Base-by-base conservation (phyloP, 2,113 vertebrate species). In the Etheostoma spectabile region DNA sequence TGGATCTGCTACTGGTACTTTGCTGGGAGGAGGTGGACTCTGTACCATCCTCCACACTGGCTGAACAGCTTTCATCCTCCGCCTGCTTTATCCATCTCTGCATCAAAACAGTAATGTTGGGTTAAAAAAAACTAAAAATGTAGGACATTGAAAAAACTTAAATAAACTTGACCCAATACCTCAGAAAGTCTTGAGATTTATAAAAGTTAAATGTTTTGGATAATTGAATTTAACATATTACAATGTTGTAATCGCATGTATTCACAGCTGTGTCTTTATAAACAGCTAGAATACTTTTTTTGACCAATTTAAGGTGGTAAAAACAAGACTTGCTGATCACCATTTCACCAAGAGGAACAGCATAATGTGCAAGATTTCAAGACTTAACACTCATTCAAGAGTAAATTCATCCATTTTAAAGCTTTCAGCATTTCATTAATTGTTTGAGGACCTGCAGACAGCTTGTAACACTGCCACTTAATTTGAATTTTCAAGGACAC, bases 21-120 rank as follows among this genome's bases (percentile, higher is more conserved):
- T 98, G 97, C 95, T 98, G 97, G 90, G 98, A 96, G 77, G 97
- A 97, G 42, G 96, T 96, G 67, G 96, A 94, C 81, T 95, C 96
- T 76, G 94, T 93, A 92, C 93, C 97, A 84, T 93, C 95, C 94
- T 48, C 95, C 56, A 93, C 79, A 55, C 89, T 94, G 69, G 83
- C 90, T 65, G 96, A 94, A 82, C 96, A 96, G 79, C 96, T 97
- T 90, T 99, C 98, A 88, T 98, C 97, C 90, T 98, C 94, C 78
- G 98, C 96, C 93, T 99, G 97, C 74, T 99, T 99, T 89, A 99
- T 98, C 97, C 97, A 99, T 79, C 98, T 96, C 98, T 99, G 93
- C 62, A 93, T 87, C 24, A 51, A 74, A 42, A 80, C 18, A 73
- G n/a, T 0, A 11, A 59, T 2, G 22, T 45, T 0, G 2, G 6